A percentile compares a stretch with the other conserved stretches of the same genome.
These are phyloP conservation scores for Drosophila bipectinata DNA, from an alignment of 1,140 invertebrate genomes.

Conservation along the genomic window DNA sequence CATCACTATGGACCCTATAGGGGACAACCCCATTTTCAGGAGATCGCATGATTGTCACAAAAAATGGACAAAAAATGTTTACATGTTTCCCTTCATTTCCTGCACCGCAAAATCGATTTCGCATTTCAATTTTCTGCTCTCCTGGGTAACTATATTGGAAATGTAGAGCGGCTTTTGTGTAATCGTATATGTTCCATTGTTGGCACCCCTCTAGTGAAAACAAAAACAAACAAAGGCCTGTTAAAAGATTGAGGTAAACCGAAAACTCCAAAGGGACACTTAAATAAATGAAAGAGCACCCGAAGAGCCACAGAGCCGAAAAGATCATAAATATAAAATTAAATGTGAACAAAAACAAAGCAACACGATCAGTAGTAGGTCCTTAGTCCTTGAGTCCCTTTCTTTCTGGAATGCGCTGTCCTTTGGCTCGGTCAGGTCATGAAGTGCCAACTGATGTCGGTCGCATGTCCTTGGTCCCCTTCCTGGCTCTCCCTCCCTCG, in stretches of 20 bases:
- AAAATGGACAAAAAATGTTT: no score
- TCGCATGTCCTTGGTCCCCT: slow-evolving; percentile 50
- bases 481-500: slow-evolving; percentile 6
- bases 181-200: slow-evolving; percentile 21
- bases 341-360: slow-evolving; percentile 75
- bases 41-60: no score
- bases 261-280: slow-evolving; percentile 14
- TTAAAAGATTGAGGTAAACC: slow-evolving; percentile 66
- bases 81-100: background rate
- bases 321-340: slow-evolving; percentile 66
- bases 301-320: slow-evolving; percentile 22
- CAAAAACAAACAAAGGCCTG: slow-evolving; percentile 62
- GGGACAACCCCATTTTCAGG: no score
- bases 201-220: slow-evolving; percentile 28
- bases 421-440: slow-evolving; percentile 21
- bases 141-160: slow-evolving; percentile 21
- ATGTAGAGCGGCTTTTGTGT: slow-evolving; percentile 1
- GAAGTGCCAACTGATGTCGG: slow-evolving; percentile 69
- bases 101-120: slow-evolving; percentile 33
- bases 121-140: slow-evolving; percentile 21
- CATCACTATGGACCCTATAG: no score
- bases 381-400: slow-evolving; percentile 25
- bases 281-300: background rate
- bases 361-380: slow-evolving; percentile 23
- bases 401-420: slow-evolving; percentile 25